A percentile compares a stretch with the other conserved stretches of the same genome.
Evolutionary conservation across 2,797 vertebrate species (phyloP).

Genomic region (Melanotaenia pygmaea): DNA sequence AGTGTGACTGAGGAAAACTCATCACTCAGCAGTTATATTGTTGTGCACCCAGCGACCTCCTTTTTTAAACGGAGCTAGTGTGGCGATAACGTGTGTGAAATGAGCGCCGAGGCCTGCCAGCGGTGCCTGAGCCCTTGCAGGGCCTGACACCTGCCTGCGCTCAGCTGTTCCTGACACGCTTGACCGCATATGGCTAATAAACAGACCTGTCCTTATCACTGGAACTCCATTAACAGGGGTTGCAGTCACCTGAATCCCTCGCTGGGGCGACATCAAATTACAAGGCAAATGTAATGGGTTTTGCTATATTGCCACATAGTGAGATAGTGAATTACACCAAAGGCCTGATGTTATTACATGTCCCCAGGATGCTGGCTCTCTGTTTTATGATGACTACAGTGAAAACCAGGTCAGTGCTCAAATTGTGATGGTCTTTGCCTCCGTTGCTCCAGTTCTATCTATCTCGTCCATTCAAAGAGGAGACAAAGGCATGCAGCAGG

Average conservation of each 20-base stretch:
- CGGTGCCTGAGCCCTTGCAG: conserved; percentile 70
- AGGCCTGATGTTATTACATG: conserved; percentile 76
- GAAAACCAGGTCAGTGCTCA: conserved; percentile 81
- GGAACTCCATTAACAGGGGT: conserved; percentile 79
- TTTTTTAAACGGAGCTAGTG: conserved; percentile 64
- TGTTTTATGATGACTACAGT: conserved; percentile 82
- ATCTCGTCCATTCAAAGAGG: conserved; percentile 71
- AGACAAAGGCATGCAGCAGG: conserved; percentile 71
- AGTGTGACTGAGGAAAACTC: conserved; percentile 69
- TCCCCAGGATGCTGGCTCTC: conserved; percentile 73
- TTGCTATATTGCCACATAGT: conserved; percentile 75
- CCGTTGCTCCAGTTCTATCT: conserved; percentile 73
- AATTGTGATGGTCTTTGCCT: conserved; percentile 73
- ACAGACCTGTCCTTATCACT: conserved; percentile 81
- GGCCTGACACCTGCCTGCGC: conserved; percentile 78
- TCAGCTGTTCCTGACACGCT: conserved; percentile 81
- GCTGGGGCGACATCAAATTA: conserved; percentile 70
- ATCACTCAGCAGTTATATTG: conserved; percentile 79
- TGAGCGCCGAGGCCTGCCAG: conserved; percentile 75
- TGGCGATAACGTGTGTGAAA: conserved; percentile 82
- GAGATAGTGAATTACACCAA: conserved; percentile 80
- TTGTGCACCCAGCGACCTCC: conserved; percentile 68
- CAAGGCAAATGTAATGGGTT: conserved; percentile 81
- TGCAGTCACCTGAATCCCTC: conserved; percentile 75
- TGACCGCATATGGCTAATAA: conserved; percentile 80